Base-by-base conservation (phyloP, 1,140 invertebrate genomes). In the Platorchestia sp. region DNA sequence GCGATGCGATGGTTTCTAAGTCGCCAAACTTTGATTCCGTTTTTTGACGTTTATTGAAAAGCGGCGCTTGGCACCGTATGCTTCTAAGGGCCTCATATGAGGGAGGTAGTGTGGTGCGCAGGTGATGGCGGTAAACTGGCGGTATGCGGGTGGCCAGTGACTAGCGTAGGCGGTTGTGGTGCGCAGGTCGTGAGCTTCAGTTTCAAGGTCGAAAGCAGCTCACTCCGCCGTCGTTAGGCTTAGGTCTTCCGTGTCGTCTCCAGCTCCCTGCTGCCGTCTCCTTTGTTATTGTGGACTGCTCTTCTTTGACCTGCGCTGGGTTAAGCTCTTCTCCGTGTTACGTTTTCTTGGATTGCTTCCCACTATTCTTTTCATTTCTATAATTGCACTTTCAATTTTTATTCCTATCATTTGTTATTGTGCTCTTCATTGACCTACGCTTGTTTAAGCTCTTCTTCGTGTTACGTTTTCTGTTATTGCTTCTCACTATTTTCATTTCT, bases 181-280 rank as follows among this genome's bases (percentile, higher is more conserved):
- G n/a, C n/a, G 87, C 87, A 89, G 87, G 87, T 89, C 87, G 87
- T 89, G 87, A 89, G 87, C 87, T 42, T 89, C 41, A 42, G 87
- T 89, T 42, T 44, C 87, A 89, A 89, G 87, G 87, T 89, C 87
- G 43, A 27, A 14, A 44, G 43, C 3, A 41, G 87, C 43, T 44
- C 87, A 36, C 87, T 14, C 41, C 59, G 27, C 59, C 59, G 59
- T 75, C 59, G 59, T 75, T 75, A 75, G 59, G 59, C 59, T 75
- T 75, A 75, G 59, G 59, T 75, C 59, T 75, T 75, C 59, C 59
- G 59, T 75, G 59, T 75, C 3, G 59, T 27, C 27, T 75, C 59
- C 59, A 75, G 59, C 7, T 75, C 59, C 59, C 36, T 36, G 59
- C 59, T 75, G 59, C 59, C 59, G 14, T 14, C 27, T 10, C 59